These are phyloP conservation scores for Procavia capensis DNA, from an alignment of 2,113 vertebrate genomes.

Conservation along the genomic window DNA sequence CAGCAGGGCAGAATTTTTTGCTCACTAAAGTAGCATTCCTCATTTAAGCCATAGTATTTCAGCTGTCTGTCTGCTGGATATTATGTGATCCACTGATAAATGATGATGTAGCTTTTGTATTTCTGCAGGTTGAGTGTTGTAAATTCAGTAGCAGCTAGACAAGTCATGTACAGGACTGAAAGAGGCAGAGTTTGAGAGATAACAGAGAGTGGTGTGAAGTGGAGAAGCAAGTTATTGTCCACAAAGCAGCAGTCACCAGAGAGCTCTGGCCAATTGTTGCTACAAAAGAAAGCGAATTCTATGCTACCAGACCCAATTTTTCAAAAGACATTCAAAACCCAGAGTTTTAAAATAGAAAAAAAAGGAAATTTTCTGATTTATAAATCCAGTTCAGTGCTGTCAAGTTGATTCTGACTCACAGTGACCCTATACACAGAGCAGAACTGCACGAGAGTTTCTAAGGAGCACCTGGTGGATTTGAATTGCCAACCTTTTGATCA, in stretches of 20 bases:
- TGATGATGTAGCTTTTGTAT: neutral
- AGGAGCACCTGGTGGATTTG: no score
- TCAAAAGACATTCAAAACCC: neutral
- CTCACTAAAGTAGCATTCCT: neutral
- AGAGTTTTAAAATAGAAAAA: neutral
- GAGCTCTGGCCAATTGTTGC: neutral
- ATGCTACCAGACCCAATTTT: neutral
- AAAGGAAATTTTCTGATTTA: neutral
- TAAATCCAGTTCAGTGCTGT: no score
- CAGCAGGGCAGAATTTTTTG: neutral
- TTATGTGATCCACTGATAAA: neutral
- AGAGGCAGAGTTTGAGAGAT: neutral
- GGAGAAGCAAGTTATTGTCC: neutral
- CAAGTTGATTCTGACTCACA: no score
- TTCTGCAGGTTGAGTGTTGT: neutral
- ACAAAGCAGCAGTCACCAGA: accelerated
- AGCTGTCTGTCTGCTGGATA: neutral
- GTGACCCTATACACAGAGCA: no score
- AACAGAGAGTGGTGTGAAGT: neutral
- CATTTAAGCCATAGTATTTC: neutral
- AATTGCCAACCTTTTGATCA: no score
- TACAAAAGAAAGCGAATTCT: neutral
- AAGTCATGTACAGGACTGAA: neutral
- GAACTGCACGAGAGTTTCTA: no score
- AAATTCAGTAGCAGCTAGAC: neutral